Evolutionary conservation across 2,888 invertebrate species (phyloP).

Genomic region (Platycheirus albimanus): DNA sequence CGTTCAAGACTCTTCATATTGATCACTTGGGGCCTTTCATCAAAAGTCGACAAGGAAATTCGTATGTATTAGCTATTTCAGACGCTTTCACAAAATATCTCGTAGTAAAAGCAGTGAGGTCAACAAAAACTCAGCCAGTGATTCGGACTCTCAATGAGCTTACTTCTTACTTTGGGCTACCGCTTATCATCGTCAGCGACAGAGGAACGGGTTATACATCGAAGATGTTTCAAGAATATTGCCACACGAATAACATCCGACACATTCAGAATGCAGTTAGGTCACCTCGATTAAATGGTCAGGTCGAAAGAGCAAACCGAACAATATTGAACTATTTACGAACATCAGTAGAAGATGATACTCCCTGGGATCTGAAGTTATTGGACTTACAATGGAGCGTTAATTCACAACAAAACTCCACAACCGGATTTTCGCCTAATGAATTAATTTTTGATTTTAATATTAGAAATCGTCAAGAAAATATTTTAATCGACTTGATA

Average conservation of each 20-base stretch:
- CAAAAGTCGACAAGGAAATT: constrained; percentile 46
- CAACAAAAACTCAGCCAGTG: constrained; percentile 57
- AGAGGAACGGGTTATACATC: constrained; percentile 70
- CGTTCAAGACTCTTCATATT: constrained; percentile 47
- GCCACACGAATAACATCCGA: no score
- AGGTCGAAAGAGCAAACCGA: background rate
- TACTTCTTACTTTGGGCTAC: constrained; percentile 75
- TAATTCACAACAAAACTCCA: no score
- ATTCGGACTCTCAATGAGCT: constrained; percentile 56
- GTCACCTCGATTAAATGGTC: constrained; percentile 18
- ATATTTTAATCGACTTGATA: no score
- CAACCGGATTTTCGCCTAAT: no score
- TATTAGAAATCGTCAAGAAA: no score
- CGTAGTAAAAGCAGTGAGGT: constrained; percentile 62
- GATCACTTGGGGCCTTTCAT: constrained; percentile 61
- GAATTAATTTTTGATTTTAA: no score
- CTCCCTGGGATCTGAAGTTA: no score
- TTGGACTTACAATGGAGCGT: no score
- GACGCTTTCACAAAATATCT: constrained; percentile 66
- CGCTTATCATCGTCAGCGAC: constrained; percentile 75
- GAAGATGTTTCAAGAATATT: no score
- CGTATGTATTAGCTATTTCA: constrained; percentile 48
- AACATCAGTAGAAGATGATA: no score
- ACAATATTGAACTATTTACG: no score
- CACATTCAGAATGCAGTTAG: no score